Evolutionary conservation across 1,140 invertebrate genomes (phyloP).

Genomic region (Zaprionus africanus): DNA sequence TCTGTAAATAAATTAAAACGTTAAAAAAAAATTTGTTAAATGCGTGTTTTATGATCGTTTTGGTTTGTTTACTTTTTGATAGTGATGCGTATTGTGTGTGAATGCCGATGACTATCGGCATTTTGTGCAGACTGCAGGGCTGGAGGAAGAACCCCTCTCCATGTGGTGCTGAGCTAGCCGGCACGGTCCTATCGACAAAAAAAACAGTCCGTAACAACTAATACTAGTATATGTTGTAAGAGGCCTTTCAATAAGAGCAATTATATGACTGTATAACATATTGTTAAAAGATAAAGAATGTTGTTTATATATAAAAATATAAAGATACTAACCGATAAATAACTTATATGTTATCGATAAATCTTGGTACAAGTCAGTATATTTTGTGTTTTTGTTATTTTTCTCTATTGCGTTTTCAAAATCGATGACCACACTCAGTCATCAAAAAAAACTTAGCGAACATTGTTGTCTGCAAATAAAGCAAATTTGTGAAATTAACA

Average conservation of each 20-base stretch:
- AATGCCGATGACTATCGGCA: too few relatives aligned
- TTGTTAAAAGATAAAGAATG: background rate
- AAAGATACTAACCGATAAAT: too few relatives aligned
- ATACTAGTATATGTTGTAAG: background rate
- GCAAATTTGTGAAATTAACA: background rate
- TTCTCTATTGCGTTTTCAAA: background rate
- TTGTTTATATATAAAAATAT: background rate
- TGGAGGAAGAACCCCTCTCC: too few relatives aligned
- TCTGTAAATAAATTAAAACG: too few relatives aligned
- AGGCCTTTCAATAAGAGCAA: background rate
- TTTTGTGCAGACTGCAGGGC: too few relatives aligned
- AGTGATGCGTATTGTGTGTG: too few relatives aligned
- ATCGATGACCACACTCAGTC: background rate
- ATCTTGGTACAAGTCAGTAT: background rate
- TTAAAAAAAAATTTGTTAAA: too few relatives aligned
- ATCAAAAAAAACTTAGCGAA: background rate
- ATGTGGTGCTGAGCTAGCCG: too few relatives aligned
- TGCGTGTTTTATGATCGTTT: too few relatives aligned
- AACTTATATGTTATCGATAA: background rate
- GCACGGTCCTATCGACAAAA: too few relatives aligned
- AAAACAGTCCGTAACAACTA: too few relatives aligned
- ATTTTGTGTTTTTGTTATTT: background rate
- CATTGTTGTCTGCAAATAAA: background rate
- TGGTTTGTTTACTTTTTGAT: too few relatives aligned
- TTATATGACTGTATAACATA: background rate